Evolutionary conservation across 2,797 vertebrate species (phyloP).

Genomic region (Neopelma chrysocephalum): DNA sequence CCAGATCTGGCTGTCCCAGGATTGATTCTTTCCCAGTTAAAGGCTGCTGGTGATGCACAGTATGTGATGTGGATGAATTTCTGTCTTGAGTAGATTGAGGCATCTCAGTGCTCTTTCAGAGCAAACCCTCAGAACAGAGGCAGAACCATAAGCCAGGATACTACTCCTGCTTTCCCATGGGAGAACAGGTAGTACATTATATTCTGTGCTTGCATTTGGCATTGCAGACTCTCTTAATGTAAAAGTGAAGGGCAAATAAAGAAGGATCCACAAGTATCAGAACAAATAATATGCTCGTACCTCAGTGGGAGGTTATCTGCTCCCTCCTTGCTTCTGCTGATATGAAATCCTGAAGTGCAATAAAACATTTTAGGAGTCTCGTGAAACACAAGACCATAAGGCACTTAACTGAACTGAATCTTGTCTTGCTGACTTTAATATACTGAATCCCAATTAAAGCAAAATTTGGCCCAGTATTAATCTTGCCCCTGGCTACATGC

Average conservation of each 20-base stretch:
- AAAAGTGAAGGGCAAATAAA: neutral
- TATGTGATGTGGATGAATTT: neutral
- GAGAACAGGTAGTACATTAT: neutral
- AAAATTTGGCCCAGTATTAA: slow-evolving; percentile 8
- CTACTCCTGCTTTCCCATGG: neutral
- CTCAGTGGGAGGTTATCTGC: neutral
- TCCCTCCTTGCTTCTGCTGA: neutral
- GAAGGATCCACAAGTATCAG: neutral
- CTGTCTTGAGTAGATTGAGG: neutral
- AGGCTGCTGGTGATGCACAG: neutral
- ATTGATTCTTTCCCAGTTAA: neutral
- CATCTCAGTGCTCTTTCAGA: neutral
- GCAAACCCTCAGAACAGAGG: neutral
- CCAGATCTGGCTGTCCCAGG: neutral
- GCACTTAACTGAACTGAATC: neutral
- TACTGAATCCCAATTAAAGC: slow-evolving; percentile 7
- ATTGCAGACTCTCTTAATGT: neutral
- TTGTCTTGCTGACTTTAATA: slow-evolving; percentile 13
- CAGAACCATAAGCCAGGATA: neutral
- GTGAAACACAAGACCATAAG: neutral
- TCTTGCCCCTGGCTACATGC: slow-evolving; percentile 32
- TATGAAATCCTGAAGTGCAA: neutral
- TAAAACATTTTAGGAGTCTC: neutral
- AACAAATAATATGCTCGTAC: neutral
- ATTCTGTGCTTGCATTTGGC: neutral